phyloP scores from a whole-genome alignment of 2,113 vertebrate species.

The Ciconia maguari region DNA sequence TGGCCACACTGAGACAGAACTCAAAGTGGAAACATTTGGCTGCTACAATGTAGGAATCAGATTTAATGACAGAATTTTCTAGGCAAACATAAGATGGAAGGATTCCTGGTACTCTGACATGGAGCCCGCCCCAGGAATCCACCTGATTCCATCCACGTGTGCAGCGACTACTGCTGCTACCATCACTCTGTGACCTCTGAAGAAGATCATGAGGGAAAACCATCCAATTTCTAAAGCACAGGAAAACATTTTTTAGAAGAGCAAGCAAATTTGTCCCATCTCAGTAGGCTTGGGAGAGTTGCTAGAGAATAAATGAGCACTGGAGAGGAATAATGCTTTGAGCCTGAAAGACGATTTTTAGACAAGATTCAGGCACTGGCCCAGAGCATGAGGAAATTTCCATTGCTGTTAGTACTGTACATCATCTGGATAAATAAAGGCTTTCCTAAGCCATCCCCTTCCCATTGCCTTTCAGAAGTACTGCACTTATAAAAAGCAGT shows the following conservation, averaged over 20 bases:
- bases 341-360: background rate
- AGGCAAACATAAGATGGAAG: background rate
- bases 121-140: background rate
- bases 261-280: background rate
- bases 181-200: fast-evolving
- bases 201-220: background rate
- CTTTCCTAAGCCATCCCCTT: background rate
- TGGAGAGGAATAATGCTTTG: background rate
- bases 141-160: background rate
- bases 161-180: background rate
- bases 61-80: background rate
- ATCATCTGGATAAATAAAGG: background rate
- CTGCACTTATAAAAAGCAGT: background rate
- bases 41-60: background rate
- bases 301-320: background rate
- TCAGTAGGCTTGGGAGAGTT: background rate
- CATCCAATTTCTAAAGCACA: background rate
- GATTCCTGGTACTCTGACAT: background rate
- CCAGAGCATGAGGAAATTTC: background rate
- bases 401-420: background rate
- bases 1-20: background rate
- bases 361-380: background rate
- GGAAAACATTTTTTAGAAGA: background rate
- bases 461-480: background rate
- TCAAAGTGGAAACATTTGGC: background rate